Conservation (phyloP, 1,140 invertebrate species). For the Ephestia elutella region DNA sequence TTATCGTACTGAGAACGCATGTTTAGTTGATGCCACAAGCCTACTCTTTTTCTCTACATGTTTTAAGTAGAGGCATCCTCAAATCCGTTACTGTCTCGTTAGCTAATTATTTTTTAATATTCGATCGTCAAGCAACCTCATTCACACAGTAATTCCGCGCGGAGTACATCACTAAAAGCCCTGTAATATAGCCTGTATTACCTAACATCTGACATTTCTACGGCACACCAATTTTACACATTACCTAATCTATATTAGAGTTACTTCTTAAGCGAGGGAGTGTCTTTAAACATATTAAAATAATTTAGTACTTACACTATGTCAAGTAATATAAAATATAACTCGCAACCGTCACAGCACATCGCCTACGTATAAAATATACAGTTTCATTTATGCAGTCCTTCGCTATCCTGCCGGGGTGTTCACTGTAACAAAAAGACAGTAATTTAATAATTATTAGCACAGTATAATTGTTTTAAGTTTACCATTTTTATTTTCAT, state of each 20-base stretch:
- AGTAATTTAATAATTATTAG: conserved; percentile 7
- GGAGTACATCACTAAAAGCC: conserved; percentile 14
- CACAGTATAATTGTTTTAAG: too few relatives aligned
- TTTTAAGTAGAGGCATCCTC: too few relatives aligned
- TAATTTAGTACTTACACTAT: conserved; percentile 69
- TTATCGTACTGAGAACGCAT: too few relatives aligned
- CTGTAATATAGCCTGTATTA: conserved; percentile 24
- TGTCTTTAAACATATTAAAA: conserved; percentile 68
- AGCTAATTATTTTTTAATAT: too few relatives aligned
- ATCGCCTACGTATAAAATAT: conserved; percentile 42
- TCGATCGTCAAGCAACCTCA: too few relatives aligned
- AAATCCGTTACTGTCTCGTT: too few relatives aligned
- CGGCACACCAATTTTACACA: conserved; percentile 44
- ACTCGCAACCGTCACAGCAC: conserved; percentile 55
- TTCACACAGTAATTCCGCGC: neutral
- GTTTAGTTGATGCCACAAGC: too few relatives aligned
- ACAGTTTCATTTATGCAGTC: conserved; percentile 20
- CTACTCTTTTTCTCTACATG: too few relatives aligned
- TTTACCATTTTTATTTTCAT: too few relatives aligned
- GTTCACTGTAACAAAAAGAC: conserved; percentile 45
- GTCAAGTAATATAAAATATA: conserved; percentile 59
- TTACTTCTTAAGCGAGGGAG: conserved; percentile 58
- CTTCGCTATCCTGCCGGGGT: conserved; percentile 7
- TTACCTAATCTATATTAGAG: conserved; percentile 44
- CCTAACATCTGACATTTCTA: conserved; percentile 37